Evolutionary conservation across 1,140 invertebrate genomes (phyloP).

Genomic region (Eumeta japonica): DNA sequence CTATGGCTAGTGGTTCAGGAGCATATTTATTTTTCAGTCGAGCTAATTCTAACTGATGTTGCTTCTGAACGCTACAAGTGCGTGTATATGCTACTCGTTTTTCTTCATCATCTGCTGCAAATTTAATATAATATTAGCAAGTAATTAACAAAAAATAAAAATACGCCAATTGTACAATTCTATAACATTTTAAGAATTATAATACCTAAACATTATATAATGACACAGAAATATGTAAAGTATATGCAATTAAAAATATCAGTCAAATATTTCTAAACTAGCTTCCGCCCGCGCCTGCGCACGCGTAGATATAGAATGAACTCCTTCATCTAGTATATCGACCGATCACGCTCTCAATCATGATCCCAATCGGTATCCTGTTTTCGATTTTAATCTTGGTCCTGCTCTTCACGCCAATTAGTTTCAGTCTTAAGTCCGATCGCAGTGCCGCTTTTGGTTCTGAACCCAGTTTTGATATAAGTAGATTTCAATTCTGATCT

Average conservation of each 20-base stretch:
- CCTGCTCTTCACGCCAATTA: too few species aligned
- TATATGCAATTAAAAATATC: background rate
- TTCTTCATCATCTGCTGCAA: conserved; percentile 36
- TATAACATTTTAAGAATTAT: background rate
- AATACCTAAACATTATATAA: background rate
- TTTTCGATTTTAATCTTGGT: too few species aligned
- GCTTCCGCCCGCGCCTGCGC: too few species aligned
- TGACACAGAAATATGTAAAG: background rate
- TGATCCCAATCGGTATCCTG: too few species aligned
- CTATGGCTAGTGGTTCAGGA: conserved; percentile 59
- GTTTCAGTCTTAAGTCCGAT: too few species aligned
- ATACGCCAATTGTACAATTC: background rate
- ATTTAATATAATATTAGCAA: background rate
- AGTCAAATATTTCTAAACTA: background rate
- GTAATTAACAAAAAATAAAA: background rate
- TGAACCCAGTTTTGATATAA: too few species aligned
- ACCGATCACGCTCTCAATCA: too few species aligned
- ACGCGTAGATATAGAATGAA: too few species aligned
- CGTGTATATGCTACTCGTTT: conserved; percentile 38
- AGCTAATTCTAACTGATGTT: conserved; percentile 73
- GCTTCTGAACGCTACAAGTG: conserved; percentile 39
- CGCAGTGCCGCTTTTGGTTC: too few species aligned
- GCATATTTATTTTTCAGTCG: conserved; percentile 83
- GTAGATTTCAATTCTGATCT: too few species aligned
- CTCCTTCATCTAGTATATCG: too few species aligned